Conservation (phyloP, 2,113 vertebrate genomes). For the Crotalus helleri region DNA sequence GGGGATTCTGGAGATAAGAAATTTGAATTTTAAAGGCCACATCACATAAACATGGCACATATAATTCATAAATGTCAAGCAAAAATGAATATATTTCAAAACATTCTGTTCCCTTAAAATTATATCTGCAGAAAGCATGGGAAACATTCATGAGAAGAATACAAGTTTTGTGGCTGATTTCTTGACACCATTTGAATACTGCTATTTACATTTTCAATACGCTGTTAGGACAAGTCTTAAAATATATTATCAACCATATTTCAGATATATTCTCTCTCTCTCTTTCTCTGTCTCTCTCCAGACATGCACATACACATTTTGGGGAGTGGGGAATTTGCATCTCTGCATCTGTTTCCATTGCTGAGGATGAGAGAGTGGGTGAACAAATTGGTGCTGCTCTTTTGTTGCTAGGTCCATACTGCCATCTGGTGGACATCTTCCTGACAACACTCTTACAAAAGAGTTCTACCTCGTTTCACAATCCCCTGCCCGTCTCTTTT, state of each 20-base stretch:
- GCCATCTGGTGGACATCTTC: conserved; percentile 12
- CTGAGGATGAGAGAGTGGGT: background rate
- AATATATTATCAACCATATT: background rate
- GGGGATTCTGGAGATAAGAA: background rate
- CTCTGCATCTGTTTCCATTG: background rate
- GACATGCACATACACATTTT: background rate
- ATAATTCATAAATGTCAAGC: background rate
- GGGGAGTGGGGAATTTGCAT: background rate
- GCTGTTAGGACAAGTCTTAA: background rate
- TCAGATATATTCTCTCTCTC: background rate
- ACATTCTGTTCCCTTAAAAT: background rate
- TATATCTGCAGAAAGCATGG: background rate
- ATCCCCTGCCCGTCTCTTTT: background rate
- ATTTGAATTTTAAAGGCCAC: background rate
- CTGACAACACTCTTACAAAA: background rate
- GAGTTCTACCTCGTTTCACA: background rate
- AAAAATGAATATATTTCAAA: background rate
- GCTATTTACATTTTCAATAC: background rate
- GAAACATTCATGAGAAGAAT: background rate
- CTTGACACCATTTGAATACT: background rate
- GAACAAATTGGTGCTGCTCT: background rate
- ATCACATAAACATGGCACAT: background rate
- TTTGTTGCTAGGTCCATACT: background rate
- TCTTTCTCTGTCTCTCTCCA: no score
- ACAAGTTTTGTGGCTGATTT: background rate